Percentiles rank a stretch among this genome's conserved stretches.
Evolutionary conservation across 1,140 invertebrate species (phyloP).

Genomic region (Monochamus saltuarius): DNA sequence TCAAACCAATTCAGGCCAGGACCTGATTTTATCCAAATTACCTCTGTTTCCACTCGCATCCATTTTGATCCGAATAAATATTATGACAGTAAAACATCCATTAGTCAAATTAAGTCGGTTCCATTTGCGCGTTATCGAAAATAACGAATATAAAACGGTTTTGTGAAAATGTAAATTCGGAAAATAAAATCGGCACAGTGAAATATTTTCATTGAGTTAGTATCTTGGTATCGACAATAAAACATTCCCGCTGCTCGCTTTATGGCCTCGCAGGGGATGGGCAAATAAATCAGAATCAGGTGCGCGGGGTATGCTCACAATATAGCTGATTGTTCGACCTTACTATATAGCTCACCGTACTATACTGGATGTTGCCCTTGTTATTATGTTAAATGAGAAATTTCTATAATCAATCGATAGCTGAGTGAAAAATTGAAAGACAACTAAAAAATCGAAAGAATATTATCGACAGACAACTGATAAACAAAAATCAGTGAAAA

Average conservation of each 20-base stretch:
- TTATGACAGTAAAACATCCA: conserved; percentile 8
- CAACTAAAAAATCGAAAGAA: too few relatives aligned
- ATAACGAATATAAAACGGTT: conserved; percentile 8
- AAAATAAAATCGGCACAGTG: conserved; percentile 36
- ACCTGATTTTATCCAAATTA: background rate
- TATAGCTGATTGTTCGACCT: conserved; percentile 22
- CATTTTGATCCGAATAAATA: background rate
- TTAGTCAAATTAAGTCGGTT: conserved; percentile 17
- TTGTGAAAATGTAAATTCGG: conserved; percentile 36
- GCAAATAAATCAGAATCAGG: conserved; percentile 43
- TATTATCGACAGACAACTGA: too few relatives aligned
- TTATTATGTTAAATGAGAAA: too few relatives aligned
- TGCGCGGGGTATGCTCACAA: conserved; percentile 21
- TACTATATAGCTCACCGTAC: background rate
- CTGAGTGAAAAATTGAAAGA: too few relatives aligned
- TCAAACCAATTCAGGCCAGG: background rate
- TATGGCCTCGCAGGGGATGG: conserved; percentile 34
- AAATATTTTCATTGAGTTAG: conserved; percentile 44
- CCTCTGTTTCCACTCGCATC: too few relatives aligned
- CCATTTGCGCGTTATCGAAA: conserved; percentile 3
- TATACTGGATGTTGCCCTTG: background rate
- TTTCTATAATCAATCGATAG: too few relatives aligned
- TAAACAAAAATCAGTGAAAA: too few relatives aligned
- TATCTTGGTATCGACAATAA: conserved; percentile 36
- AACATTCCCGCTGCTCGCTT: conserved; percentile 36